Conservation (phyloP, 2,113 vertebrate species). For the Cheirogaleus medius region DNA sequence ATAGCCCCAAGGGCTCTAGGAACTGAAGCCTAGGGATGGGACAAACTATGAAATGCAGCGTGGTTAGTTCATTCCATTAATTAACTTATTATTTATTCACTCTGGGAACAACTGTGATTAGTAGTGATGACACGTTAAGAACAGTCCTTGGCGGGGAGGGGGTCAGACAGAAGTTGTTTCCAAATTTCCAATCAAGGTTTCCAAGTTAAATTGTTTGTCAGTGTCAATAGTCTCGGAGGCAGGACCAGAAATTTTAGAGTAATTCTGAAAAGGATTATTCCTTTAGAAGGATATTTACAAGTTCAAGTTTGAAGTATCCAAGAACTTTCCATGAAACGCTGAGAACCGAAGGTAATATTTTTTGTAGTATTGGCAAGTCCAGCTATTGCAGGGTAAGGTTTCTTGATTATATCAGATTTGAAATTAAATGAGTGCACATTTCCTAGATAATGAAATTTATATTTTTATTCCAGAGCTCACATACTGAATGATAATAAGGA, state of each 20-base stretch:
- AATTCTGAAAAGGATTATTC: neutral
- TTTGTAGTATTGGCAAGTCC: neutral
- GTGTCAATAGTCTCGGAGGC: neutral
- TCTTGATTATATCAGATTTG: slow-evolving; percentile 46
- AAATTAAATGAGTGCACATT: slow-evolving; percentile 14
- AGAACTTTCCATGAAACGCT: neutral
- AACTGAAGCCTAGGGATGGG: neutral
- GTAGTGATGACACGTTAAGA: neutral
- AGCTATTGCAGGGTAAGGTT: neutral
- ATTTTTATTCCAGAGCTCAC: slow-evolving; percentile 26
- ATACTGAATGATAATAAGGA: neutral
- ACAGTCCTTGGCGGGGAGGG: neutral
- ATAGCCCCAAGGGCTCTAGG: neutral
- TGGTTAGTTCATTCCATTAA: neutral
- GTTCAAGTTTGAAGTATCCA: neutral
- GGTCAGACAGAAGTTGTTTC: neutral
- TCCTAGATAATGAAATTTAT: slow-evolving; percentile 32
- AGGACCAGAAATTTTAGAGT: neutral
- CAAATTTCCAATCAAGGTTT: neutral
- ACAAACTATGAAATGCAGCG: neutral
- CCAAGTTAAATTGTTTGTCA: neutral
- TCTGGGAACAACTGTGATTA: neutral
- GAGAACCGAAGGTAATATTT: slow-evolving; percentile 5
- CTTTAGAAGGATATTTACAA: neutral
- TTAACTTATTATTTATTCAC: neutral